Percentiles rank a stretch among this genome's conserved stretches.
These are phyloP conservation scores for Lanistes nyassanus DNA, from an alignment of 1,140 invertebrate genomes.

Conservation along the genomic window DNA sequence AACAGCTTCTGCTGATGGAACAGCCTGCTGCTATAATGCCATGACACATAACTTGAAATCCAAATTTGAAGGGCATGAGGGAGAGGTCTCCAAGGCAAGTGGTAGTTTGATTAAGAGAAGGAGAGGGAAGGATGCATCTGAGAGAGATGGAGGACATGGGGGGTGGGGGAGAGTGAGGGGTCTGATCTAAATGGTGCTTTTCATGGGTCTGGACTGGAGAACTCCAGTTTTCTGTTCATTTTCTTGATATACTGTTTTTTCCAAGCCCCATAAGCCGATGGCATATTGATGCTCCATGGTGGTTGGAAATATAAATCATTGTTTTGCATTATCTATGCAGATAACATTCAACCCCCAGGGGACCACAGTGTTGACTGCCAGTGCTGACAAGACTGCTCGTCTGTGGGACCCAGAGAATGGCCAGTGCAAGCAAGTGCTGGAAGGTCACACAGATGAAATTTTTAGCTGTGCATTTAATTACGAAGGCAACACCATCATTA, in stretches of 20 bases:
- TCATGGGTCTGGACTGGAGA: too few relatives aligned
- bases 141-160: too few relatives aligned
- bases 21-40: constrained; percentile 77
- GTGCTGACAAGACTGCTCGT: constrained; percentile 79
- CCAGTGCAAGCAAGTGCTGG: constrained; percentile 74
- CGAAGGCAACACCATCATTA: constrained; percentile 79
- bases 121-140: too few relatives aligned
- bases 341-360: constrained; percentile 84
- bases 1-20: constrained; percentile 79
- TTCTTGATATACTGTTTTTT: too few relatives aligned
- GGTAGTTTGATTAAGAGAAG: too few relatives aligned
- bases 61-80: constrained; percentile 77
- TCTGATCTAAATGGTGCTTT: too few relatives aligned
- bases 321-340: constrained; percentile 56
- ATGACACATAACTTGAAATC: constrained; percentile 72
- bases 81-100: constrained; percentile 80
- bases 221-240: not conserved
- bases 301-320: too few relatives aligned
- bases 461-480: constrained; percentile 84
- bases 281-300: too few relatives aligned
- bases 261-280: too few relatives aligned
- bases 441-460: constrained; percentile 81
- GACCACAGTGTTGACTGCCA: constrained; percentile 77
- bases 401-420: constrained; percentile 79
- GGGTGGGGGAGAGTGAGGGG: too few relatives aligned